phyloP scores from a whole-genome alignment of 2,797 vertebrate genomes.

The Chrosomus eos region DNA sequence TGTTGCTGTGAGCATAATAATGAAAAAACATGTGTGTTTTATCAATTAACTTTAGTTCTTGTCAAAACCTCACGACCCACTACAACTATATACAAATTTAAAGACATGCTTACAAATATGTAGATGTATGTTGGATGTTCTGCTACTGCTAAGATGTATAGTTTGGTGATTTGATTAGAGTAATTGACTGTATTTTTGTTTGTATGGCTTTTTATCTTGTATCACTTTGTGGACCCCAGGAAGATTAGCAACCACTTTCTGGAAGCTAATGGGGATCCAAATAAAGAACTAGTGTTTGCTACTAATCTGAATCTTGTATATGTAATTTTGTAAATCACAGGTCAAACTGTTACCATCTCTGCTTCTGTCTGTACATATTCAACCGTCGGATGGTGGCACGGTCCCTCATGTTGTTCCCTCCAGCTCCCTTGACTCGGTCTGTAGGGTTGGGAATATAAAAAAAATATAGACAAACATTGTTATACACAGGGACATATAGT shows the following conservation, averaged over 20 bases:
- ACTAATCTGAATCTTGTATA: neutral
- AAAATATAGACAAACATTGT: neutral
- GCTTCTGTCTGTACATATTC: constrained; percentile 98
- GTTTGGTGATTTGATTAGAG: too few species aligned
- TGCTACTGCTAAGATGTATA: too few species aligned
- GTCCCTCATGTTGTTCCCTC: constrained; percentile 93
- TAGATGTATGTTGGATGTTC: too few species aligned
- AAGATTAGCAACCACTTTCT: too few species aligned
- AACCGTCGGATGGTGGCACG: constrained; percentile 92
- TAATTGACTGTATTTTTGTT: too few species aligned
- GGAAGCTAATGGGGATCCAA: too few species aligned
- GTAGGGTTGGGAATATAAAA: neutral
- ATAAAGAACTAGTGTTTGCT: neutral
- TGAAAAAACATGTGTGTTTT: neutral
- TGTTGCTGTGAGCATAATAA: constrained; percentile 79
- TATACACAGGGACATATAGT: neutral
- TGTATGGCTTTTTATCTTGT: too few species aligned
- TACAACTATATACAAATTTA: neutral
- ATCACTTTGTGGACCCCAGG: too few species aligned
- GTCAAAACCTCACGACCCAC: neutral
- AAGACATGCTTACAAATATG: too few species aligned
- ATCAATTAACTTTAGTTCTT: neutral
- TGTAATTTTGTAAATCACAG: neutral
- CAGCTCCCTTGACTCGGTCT: constrained; percentile 90
- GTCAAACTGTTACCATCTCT: constrained; percentile 85